Evolutionary conservation across 2,888 invertebrate genomes (phyloP), one percentile per base, ranked within the genome.

Genomic region (Cryptocheilus praepositus): DNA sequence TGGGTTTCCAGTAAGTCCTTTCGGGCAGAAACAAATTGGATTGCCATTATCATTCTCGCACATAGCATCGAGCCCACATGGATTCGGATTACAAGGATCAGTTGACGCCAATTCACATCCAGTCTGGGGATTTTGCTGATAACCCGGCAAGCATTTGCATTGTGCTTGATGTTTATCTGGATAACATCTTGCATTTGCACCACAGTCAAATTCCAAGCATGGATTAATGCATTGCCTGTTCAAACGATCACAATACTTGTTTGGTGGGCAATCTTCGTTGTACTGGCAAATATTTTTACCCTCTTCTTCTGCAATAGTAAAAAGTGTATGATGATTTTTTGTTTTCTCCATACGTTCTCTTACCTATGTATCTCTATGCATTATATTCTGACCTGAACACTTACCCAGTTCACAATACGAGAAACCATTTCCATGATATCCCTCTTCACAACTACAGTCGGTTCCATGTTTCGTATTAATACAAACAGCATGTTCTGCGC

Each of bases 221-320:
- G 94, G 92, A 86, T 94, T 96, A 76, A 95, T 94, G 86, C 96
- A 97, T 57, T 94, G 91, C 85, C 96, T 91, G 84, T 96, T 96
- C 58, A 96, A 89, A 78, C 96, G 92, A 88, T 96, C 96, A 86
- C 96, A 97, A 21, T 95, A 90, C 81, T 95, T 93, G 82, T 94
- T 92, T n/a, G 95, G 94, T 62, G 96, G 95, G 86, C 96, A 97
- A 84, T 96, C 96, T 90, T 95, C 96, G 84, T 96, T 96, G 89
- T 95, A 96, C 87, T 96, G 96, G 86, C 96, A 96, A 60, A 96
- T 92, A 76, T 92, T 91, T 79, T 90, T 90, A 71, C 90, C 88
- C 53, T 89, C 87, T 36, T 86, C 84, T 16, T 89, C 91, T 92
- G 77, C 45, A 86, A 82, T 49, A 44, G 0, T 25, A 53, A 45